Percentiles rank a stretch among this genome's conserved stretches.
Evolutionary conservation across 2,113 vertebrate genomes (phyloP).

Genomic region (Tupaia tana): DNA sequence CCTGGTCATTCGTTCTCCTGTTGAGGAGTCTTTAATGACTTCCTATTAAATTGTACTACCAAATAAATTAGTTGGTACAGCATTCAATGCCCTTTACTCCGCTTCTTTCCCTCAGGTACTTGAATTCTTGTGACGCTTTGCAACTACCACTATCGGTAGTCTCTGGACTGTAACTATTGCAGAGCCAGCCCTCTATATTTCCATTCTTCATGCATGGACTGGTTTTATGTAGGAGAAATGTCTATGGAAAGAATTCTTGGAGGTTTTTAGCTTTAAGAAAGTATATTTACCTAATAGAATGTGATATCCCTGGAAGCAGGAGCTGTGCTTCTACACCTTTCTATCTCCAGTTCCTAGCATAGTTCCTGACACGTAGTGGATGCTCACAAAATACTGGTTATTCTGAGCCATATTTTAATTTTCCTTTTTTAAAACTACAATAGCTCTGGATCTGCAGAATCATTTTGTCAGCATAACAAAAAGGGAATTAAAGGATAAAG

Average conservation of each 20-base stretch:
- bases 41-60: constrained; percentile 22
- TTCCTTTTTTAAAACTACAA: background rate
- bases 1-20: background rate
- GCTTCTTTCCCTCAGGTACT: background rate
- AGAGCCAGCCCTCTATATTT: background rate
- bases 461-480: background rate
- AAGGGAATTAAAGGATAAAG: background rate
- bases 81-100: background rate
- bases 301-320: background rate
- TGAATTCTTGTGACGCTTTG: background rate
- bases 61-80: background rate
- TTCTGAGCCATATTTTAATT: background rate
- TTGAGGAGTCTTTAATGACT: background rate
- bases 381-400: background rate
- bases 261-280: background rate
- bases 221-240: background rate
- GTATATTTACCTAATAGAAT: background rate
- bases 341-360: background rate
- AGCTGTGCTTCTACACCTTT: background rate
- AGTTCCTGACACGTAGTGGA: background rate
- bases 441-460: background rate
- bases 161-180: background rate
- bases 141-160: background rate
- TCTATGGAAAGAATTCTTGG: background rate
- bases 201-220: background rate